Evolutionary conservation across 2,113 vertebrate genomes (phyloP).

Genomic region (Gymnogyps californianus): DNA sequence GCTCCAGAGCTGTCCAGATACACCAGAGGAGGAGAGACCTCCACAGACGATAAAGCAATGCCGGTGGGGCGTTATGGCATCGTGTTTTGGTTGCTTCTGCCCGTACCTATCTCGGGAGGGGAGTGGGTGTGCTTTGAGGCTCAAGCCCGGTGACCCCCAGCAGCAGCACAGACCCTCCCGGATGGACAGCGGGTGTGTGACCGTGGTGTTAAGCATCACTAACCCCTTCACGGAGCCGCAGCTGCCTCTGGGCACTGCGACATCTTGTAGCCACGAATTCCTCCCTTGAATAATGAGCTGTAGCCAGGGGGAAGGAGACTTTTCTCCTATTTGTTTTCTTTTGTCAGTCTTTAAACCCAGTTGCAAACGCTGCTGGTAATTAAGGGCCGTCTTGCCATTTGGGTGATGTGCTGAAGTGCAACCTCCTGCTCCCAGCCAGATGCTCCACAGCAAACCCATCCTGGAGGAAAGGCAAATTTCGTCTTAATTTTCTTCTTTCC

Average conservation of each 20-base stretch:
- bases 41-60: not conserved
- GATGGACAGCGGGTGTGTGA: not conserved
- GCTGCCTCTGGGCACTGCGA: not conserved
- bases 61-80: fast-evolving
- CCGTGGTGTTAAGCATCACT: not conserved
- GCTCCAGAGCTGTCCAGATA: not conserved
- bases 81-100: not conserved
- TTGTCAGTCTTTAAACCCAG: not conserved
- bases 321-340: not conserved
- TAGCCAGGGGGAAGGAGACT: not conserved
- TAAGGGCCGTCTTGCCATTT: not conserved
- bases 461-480: not conserved
- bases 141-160: not conserved
- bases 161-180: not conserved
- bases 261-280: not conserved
- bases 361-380: not conserved
- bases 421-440: not conserved
- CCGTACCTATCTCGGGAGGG: fast-evolving
- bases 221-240: not conserved
- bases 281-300: not conserved
- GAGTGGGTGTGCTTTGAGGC: not conserved
- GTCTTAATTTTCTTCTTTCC: not conserved
- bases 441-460: not conserved
- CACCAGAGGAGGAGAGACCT: not conserved
- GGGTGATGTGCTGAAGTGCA: not conserved